phyloP scores from a whole-genome alignment of 92 coral and sea anemone species.

The Zoanthus gigantus region DNA sequence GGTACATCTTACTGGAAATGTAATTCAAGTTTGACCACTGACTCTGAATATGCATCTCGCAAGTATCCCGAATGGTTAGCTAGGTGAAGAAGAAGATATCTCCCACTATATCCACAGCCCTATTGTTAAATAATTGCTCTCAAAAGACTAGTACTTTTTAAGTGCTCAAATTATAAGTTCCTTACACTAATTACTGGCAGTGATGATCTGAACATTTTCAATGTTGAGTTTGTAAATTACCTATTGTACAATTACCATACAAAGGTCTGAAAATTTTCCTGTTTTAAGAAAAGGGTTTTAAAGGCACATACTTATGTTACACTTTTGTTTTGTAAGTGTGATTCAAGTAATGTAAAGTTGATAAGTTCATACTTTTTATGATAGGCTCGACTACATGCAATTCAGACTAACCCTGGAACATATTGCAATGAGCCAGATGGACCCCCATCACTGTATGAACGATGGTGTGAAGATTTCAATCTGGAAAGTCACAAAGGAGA shows the following conservation, averaged over 20 bases:
- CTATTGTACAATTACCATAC: no score
- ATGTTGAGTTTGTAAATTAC: no score
- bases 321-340: neutral
- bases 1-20: conserved; percentile 46
- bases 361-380: neutral
- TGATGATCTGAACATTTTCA: no score
- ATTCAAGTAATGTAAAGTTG: neutral
- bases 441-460: conserved; percentile 77
- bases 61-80: conserved; percentile 4
- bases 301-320: neutral
- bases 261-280: no score
- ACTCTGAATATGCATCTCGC: neutral
- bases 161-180: no score
- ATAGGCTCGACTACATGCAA: conserved; percentile 93
- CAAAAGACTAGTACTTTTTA: no score
- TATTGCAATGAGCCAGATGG: conserved; percentile 95
- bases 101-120: no score
- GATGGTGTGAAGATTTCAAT: conserved; percentile 86
- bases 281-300: no score
- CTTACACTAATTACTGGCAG: no score
- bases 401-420: conserved; percentile 95
- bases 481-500: conserved; percentile 94
- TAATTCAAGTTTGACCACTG: conserved; percentile 14
- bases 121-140: no score
- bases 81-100: conserved; percentile 15